These are phyloP conservation scores for Agrochola lychnidis DNA, from an alignment of 2,888 invertebrate species.

Conservation along the genomic window DNA sequence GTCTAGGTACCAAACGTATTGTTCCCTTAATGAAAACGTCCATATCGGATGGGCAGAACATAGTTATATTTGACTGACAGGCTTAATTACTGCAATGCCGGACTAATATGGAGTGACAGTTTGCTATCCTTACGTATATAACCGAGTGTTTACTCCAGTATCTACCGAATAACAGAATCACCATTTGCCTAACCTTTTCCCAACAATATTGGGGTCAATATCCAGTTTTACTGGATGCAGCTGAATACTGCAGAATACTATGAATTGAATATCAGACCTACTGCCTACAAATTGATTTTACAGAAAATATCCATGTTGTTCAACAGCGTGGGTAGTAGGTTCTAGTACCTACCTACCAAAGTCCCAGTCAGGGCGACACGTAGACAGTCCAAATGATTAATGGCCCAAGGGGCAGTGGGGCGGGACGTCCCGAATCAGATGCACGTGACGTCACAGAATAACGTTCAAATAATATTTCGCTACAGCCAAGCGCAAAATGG, in stretches of 20 bases:
- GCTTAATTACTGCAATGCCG: conserved; percentile 56
- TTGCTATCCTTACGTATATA: conserved; percentile 17
- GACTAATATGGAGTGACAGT: conserved; percentile 58
- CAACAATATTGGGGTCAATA: neutral
- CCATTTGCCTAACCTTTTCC: neutral
- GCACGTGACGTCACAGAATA: conserved; percentile 86
- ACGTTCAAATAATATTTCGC: conserved; percentile 81
- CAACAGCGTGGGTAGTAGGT: conserved; percentile 46
- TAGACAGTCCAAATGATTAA: conserved; percentile 84
- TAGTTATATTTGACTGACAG: conserved; percentile 58
- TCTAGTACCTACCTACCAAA: conserved; percentile 53
- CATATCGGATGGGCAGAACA: conserved; percentile 36
- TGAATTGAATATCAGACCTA: neutral
- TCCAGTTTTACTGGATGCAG: neutral
- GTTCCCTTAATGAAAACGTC: conserved; percentile 49
- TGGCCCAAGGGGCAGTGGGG: conserved; percentile 76
- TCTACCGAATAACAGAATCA: conserved; percentile 24
- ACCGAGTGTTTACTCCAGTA: neutral
- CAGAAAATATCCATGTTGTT: conserved; percentile 39
- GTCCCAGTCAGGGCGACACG: conserved; percentile 78
- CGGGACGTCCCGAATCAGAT: conserved; percentile 82
- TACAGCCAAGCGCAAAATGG: conserved; percentile 69
- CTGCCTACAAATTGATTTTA: conserved; percentile 29
- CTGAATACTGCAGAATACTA: neutral
- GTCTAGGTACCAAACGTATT: conserved; percentile 5